A percentile compares a stretch with the other conserved stretches of the same genome.
These are phyloP conservation scores for Akabosia matsudoensis DNA, from an alignment of 1,140 invertebrate species.

Conservation along the genomic window DNA sequence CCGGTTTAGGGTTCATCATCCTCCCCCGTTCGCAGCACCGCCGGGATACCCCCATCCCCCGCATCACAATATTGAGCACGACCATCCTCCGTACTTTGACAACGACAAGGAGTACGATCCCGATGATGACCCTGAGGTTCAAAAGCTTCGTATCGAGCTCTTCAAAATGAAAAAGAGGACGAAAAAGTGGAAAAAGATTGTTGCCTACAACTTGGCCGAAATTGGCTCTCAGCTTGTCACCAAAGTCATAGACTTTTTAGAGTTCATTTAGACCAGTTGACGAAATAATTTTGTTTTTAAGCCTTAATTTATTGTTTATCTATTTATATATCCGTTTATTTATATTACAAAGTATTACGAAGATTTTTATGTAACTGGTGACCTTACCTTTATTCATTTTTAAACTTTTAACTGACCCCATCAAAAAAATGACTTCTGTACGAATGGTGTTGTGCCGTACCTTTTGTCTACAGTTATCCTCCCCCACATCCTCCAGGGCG, in stretches of 20 bases:
- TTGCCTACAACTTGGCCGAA: constrained; percentile 42
- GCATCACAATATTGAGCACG: constrained; percentile 35
- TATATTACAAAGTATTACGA: neutral
- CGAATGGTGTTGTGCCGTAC: neutral
- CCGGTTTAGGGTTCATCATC: constrained; percentile 2
- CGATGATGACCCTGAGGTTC: constrained; percentile 41
- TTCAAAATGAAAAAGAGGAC: constrained; percentile 37
- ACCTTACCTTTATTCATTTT: neutral
- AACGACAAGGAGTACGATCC: constrained; percentile 25
- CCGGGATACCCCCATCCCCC: neutral
- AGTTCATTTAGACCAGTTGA: constrained; percentile 43
- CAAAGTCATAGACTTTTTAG: constrained; percentile 43
- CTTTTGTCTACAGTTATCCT: neutral
- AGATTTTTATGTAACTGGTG: neutral
- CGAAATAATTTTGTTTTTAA: too few species aligned
- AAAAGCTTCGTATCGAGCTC: constrained; percentile 43
- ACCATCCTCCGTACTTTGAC: constrained; percentile 6
- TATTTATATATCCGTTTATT: neutral
- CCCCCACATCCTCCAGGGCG: neutral
- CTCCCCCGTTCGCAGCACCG: neutral
- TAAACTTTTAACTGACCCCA: neutral
- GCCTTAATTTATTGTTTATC: too few species aligned
- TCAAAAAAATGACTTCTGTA: neutral
- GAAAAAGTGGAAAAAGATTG: constrained; percentile 47
- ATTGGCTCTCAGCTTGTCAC: constrained; percentile 40